Evolutionary conservation across 2,113 vertebrate species (phyloP).

Genomic region (Mixornis gularis): DNA sequence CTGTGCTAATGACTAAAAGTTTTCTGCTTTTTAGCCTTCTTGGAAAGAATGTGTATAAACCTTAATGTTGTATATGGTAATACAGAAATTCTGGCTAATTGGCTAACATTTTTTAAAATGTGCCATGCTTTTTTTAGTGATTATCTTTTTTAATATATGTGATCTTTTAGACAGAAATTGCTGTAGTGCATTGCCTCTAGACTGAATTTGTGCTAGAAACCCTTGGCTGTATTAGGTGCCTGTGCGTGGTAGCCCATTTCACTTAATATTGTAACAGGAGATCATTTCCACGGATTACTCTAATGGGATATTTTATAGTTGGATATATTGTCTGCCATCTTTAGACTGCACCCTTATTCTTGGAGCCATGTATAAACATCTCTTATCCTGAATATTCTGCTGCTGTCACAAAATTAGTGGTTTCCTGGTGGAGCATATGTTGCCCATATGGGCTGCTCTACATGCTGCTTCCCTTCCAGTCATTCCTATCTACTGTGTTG

Average conservation of each 20-base stretch:
- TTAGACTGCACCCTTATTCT: background rate
- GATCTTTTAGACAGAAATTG: background rate
- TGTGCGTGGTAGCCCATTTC: background rate
- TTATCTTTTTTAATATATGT: background rate
- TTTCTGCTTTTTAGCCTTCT: background rate
- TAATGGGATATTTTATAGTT: background rate
- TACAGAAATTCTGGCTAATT: background rate
- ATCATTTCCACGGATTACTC: background rate
- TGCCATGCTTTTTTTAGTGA: background rate
- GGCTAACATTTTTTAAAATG: background rate
- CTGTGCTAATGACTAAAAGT: background rate
- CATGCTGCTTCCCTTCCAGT: conserved; percentile 52
- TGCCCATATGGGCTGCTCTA: conserved; percentile 54
- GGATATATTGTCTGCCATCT: conserved; percentile 5
- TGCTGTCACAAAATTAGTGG: conserved; percentile 27
- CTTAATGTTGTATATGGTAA: background rate
- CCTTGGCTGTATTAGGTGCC: background rate
- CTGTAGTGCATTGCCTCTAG: background rate
- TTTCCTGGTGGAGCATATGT: conserved; percentile 54
- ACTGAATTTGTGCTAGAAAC: background rate
- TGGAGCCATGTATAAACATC: background rate
- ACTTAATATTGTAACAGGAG: background rate
- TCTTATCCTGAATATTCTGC: conserved; percentile 23
- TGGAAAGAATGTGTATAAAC: background rate
- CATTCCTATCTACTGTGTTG: conserved; percentile 13